Evolutionary conservation across 2,888 invertebrate genomes (phyloP).

Genomic region (Metalampra italica): DNA sequence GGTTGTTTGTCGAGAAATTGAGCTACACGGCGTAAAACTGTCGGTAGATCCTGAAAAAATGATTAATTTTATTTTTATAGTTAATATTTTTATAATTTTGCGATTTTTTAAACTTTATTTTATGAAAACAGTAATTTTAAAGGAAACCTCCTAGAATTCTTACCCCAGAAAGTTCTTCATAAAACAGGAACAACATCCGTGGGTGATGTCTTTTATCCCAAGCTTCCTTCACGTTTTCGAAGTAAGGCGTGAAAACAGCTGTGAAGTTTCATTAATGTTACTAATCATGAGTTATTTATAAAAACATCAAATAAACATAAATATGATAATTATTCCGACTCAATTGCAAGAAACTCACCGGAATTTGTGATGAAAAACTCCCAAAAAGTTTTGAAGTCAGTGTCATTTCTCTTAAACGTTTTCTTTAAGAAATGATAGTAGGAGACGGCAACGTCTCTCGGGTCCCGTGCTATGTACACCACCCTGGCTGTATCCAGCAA

Average conservation of each 20-base stretch:
- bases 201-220: constrained; percentile 77
- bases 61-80: too few species aligned
- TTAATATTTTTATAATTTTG: too few species aligned
- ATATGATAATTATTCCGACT: background rate
- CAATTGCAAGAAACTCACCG: background rate
- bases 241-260: constrained; percentile 73
- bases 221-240: constrained; percentile 84
- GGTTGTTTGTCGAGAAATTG: background rate
- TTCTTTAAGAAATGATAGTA: background rate
- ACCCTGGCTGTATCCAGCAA: background rate
- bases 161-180: constrained; percentile 83
- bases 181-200: constrained; percentile 83
- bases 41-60: background rate
- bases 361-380: background rate
- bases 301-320: too few species aligned
- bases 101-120: too few species aligned
- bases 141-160: too few species aligned
- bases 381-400: background rate
- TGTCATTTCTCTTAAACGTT: background rate
- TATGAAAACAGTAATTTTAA: too few species aligned
- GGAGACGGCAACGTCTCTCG: background rate
- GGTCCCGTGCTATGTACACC: background rate
- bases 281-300: background rate
- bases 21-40: background rate
- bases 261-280: background rate